These are phyloP conservation scores for Oryzias dopingdopingensis DNA, from an alignment of 2,797 vertebrate species.

Conservation along the genomic window DNA sequence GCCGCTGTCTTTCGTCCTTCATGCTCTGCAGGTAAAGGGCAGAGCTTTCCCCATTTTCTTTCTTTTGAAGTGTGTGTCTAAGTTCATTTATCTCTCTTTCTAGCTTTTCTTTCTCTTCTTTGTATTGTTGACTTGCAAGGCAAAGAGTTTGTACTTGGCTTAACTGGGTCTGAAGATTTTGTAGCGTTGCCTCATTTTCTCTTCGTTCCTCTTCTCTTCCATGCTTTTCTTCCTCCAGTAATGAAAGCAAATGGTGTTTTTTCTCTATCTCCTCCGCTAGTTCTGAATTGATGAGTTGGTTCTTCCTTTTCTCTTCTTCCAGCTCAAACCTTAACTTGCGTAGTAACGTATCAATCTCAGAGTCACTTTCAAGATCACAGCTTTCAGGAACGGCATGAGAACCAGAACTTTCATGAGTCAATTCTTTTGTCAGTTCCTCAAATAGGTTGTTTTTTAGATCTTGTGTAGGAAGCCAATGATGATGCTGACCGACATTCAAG, in stretches of 20 bases:
- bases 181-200: constrained; percentile 66
- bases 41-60: constrained; percentile 50
- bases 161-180: constrained; percentile 63
- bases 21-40: constrained; percentile 51
- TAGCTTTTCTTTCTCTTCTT: constrained; percentile 78
- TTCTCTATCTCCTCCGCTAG: constrained; percentile 56
- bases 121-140: constrained; percentile 71
- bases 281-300: constrained; percentile 43
- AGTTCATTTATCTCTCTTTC: constrained; percentile 76
- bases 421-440: constrained; percentile 52
- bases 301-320: constrained; percentile 64
- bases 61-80: constrained; percentile 60
- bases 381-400: constrained; percentile 47
- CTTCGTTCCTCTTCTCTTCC: constrained; percentile 65
- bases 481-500: constrained; percentile 41
- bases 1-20: constrained; percentile 56
- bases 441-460: constrained; percentile 52
- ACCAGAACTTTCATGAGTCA: constrained; percentile 38
- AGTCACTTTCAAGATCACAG: constrained; percentile 29
- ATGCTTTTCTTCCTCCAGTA: constrained; percentile 71
- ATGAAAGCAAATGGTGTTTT: constrained; percentile 57
- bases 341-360: constrained; percentile 38
- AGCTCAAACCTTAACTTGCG: constrained; percentile 67
- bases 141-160: constrained; percentile 64
- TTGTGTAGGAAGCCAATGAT: constrained; percentile 39